Base-by-base conservation (phyloP, 2,113 vertebrate genomes). In the Mobula birostris region DNA sequence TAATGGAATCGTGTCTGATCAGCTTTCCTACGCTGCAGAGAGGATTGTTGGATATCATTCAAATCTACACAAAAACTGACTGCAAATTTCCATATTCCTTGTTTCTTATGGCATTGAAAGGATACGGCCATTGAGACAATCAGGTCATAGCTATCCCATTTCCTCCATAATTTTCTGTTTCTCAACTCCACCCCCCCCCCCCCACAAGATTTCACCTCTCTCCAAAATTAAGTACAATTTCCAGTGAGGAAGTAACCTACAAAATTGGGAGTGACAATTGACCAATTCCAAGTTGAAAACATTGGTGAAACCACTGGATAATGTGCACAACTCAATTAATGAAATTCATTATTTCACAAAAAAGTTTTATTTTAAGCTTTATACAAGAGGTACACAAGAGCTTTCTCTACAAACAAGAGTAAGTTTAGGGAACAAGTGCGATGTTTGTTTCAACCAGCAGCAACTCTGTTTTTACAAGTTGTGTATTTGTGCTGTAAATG, bases 301-400 rank as follows among this genome's bases (percentile, higher is more conserved):
- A 63, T 63, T 87, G 61, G 40, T n/a, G 29, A 9, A 14, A 19
- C 14, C 66, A 8, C 15, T 5, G 19, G 27, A 88, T 19, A 90
- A 32, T 90, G 12, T 90, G 11, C n/a, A 70, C 70, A 93, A 48
- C 48, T 48, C 68, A 93, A 90, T 2, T 29, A 74, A 92, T 87
- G 83, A 87, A 40, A 87, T 68, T 9, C 91, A 74, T 70, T 74
- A 48, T 93, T 93, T 93, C 91, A 74, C 91, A 93, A 93, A 93
- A 70, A 93, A 74, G 40, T 93, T 93, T 93, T 93, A 93, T 93
- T 93, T 93, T 93, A 66, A 66, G 70, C 70, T 93, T 93, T 93
- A 76, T 93, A 93, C 91, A 93, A 93, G 91, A 93, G 68, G 70
- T 93, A 93, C 72, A 93, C 74, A 93, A 93, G 66, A 92, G 66